Evolutionary conservation across 2,113 vertebrate species (phyloP), one percentile per base, ranked within the genome.

Genomic region (Lycaon pictus): DNA sequence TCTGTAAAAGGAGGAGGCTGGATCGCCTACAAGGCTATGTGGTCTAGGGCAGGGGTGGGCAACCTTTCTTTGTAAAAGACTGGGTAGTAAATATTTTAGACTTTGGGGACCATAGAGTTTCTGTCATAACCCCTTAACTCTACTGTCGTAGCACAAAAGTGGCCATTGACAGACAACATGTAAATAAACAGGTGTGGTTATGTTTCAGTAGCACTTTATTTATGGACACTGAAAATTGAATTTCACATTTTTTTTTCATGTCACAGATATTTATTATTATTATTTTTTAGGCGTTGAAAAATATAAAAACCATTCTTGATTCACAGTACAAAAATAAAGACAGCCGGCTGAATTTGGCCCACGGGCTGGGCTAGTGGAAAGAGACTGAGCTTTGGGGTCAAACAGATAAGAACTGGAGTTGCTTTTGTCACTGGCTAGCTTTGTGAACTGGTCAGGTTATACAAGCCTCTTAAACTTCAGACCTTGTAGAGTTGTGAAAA

Each of bases 361-460:
- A 2, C 2, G 7, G 25, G 5, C 53, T 27, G 35, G 79, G 58
- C 55, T 69, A 23, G 35, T n/a, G 48, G 82, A 48, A 88, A 88
- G 58, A 93, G 85, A 35, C 43, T 77, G 43, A 92, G 58, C 58
- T 92, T 80, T 80, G 84, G 81, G 71, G 60, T 93, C 71, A 91
- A 92, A 76, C 48, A 85, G 76, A 60, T 35, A 17, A 86, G 55
- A 48, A 35, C 60, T 85, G 65, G 35, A 72, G 56, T 11, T 37
- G 35, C 62, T 86, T 67, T 83, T 83, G 55, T 93, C 79, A 65
- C 87, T 79, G 71, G 71, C 19, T 72, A 22, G 85, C 48, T 76
- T 2, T 90, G 88, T 76, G 80, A 84, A 87, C 89, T 63, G 56
- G 67, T 48, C 63, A 60, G 35, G 84, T 90, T 94, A 62, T 71